Evolutionary conservation across 2,888 invertebrate genomes (phyloP).

Genomic region (Opisthograptis luteolata): DNA sequence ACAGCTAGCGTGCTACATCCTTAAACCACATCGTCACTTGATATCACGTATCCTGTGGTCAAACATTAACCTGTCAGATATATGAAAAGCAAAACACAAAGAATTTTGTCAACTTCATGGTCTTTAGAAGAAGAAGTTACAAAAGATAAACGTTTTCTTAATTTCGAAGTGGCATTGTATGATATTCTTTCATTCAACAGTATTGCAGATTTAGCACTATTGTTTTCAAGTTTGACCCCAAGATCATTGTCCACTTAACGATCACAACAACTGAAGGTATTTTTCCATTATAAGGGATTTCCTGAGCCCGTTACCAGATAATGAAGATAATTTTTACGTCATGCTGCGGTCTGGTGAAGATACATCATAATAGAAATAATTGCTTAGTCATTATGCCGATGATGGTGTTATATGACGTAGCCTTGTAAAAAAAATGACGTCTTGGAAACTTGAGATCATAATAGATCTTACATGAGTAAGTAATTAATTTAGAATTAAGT

Average conservation of each 20-base stretch:
- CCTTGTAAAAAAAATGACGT: not conserved
- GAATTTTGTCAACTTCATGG: too few relatives aligned
- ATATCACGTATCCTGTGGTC: too few relatives aligned
- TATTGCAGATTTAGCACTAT: not conserved
- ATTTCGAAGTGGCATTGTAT: too few relatives aligned
- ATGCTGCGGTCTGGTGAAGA: constrained; percentile 6
- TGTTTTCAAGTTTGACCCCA: not conserved
- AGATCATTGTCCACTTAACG: constrained; percentile 7
- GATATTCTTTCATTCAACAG: too few relatives aligned
- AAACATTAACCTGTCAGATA: too few relatives aligned
- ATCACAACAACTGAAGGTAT: not conserved
- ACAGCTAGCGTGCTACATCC: too few relatives aligned
- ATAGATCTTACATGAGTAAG: too few relatives aligned
- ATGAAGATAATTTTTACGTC: constrained; percentile 5
- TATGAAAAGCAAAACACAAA: too few relatives aligned
- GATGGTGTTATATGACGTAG: not conserved
- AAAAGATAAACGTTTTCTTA: too few relatives aligned
- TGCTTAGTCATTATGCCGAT: constrained; percentile 4
- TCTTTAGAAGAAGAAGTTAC: too few relatives aligned
- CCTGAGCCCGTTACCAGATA: constrained; percentile 13
- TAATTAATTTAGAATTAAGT: too few relatives aligned
- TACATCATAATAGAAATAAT: constrained; percentile 1
- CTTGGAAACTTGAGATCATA: constrained; percentile 5
- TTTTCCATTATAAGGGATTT: constrained; percentile 13
- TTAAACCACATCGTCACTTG: too few relatives aligned